Evolutionary conservation across 1,140 invertebrate species (phyloP), one percentile per base, ranked within the genome.

Genomic region (Papilio dardanus): DNA sequence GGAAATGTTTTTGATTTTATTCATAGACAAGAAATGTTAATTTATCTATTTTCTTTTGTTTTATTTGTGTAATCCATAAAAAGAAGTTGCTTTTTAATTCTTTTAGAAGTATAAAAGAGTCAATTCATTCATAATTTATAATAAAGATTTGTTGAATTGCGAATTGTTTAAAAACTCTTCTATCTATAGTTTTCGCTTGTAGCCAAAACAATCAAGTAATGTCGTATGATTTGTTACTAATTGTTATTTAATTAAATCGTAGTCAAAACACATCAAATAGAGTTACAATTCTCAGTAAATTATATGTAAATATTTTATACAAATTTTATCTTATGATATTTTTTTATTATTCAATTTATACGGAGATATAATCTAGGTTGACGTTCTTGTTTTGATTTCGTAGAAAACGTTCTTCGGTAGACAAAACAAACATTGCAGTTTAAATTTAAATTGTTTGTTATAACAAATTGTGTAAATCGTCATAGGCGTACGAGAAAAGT

Each of bases 361-460:
- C 42, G 42, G 7, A 12, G 12, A 16, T 0, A 16, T 10, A 3
- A 28, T 62, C 30, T 16, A 62, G 54, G 24, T 30, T 50, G 46
- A 19, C n/a, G 19, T 50, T 4, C 24, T 62, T 62, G 10, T 28
- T 58, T 58, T 28, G 24, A 14, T 62, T 62, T 62, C 54, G 54
- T 62, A 62, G 54, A 62, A 62, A 62, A 21, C 12, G 24, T 62
- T 14, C 24, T 14, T 28, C 12, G 6, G 46, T 50, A 62, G 54
- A 62, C 54, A 62, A 30, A 62, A 62, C 24, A 62, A 62, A 62
- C 54, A 62, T 30, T 62, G 12, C 12, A 30, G 54, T 58, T 58
- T 28, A 58, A 62, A 16, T 28, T 30, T 62, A 30, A 5, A 62
- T 1, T 62, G 24, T 62, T 62, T 62, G 54, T 28, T 62, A 62